These are phyloP conservation scores for Drosophila peninsularis DNA, from an alignment of 2,888 invertebrate species.

Conservation along the genomic window DNA sequence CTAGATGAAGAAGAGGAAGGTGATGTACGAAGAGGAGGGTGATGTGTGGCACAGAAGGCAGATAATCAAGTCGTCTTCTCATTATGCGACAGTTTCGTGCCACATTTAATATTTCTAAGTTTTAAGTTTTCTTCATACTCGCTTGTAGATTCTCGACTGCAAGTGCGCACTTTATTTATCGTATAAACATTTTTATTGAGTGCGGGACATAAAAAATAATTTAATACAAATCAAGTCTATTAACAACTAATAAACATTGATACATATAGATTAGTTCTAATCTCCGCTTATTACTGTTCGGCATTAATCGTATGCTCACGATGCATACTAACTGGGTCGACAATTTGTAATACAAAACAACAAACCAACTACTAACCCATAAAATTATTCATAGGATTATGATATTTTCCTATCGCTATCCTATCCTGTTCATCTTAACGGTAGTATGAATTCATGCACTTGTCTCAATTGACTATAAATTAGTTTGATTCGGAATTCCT, in stretches of 20 bases:
- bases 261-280: slow-evolving; percentile 1
- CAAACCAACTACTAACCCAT: background rate
- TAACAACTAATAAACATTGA: background rate
- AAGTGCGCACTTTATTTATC: background rate
- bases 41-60: too few species aligned
- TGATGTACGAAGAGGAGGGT: too few species aligned
- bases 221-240: background rate
- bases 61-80: too few species aligned
- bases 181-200: background rate
- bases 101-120: background rate
- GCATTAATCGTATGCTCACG: background rate
- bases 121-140: background rate
- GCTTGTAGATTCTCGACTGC: background rate
- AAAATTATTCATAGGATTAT: background rate
- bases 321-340: background rate
- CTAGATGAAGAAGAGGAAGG: background rate
- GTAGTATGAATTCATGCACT: background rate
- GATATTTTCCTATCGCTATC: too few species aligned
- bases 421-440: background rate
- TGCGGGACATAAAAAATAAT: background rate
- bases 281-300: background rate
- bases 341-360: background rate
- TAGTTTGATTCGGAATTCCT: background rate
- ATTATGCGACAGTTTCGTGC: too few species aligned
- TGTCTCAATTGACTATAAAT: background rate